Conservation (phyloP, 2,888 invertebrate genomes). For the Drosophila putrida region DNA sequence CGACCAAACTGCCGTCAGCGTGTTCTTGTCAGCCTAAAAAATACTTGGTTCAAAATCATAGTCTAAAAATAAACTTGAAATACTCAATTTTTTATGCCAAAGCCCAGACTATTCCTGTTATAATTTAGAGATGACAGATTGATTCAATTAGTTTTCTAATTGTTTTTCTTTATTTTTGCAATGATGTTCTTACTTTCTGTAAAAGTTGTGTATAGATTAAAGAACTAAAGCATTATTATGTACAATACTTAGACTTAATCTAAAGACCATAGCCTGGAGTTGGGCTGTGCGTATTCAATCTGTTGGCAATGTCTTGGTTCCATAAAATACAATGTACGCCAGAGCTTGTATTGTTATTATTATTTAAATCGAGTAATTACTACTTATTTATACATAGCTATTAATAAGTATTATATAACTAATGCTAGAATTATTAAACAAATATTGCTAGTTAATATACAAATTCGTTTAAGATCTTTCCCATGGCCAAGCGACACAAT, state of each 20-base stretch:
- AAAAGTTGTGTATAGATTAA: constrained; percentile 22
- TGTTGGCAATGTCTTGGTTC: constrained; percentile 35
- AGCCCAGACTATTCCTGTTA: constrained; percentile 15
- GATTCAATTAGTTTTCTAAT: neutral
- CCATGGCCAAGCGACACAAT: constrained; percentile 64
- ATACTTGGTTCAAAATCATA: constrained; percentile 36
- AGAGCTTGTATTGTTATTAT: constrained; percentile 20
- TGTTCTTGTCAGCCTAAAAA: constrained; percentile 54
- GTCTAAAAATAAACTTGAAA: constrained; percentile 20
- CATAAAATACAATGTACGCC: constrained; percentile 50
- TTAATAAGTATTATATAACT: constrained; percentile 26
- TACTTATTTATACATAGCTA: constrained; percentile 49
- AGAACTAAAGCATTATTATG: constrained; percentile 52
- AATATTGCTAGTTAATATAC: constrained; percentile 81
- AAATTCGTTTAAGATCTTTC: constrained; percentile 79
- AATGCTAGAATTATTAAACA: constrained; percentile 72
- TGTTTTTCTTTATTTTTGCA: neutral
- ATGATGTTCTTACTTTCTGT: constrained; percentile 28
- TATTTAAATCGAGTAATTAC: constrained; percentile 37
- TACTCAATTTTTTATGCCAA: constrained; percentile 11
- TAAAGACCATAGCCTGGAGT: constrained; percentile 28
- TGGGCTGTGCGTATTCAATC: constrained; percentile 24
- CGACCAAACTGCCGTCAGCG: constrained; percentile 55
- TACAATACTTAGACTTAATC: constrained; percentile 43
- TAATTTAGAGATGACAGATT: neutral